Evolutionary conservation across 2,797 vertebrate genomes (phyloP), one percentile per base, ranked within the genome.

Genomic region (Sebastolobus alascanus): DNA sequence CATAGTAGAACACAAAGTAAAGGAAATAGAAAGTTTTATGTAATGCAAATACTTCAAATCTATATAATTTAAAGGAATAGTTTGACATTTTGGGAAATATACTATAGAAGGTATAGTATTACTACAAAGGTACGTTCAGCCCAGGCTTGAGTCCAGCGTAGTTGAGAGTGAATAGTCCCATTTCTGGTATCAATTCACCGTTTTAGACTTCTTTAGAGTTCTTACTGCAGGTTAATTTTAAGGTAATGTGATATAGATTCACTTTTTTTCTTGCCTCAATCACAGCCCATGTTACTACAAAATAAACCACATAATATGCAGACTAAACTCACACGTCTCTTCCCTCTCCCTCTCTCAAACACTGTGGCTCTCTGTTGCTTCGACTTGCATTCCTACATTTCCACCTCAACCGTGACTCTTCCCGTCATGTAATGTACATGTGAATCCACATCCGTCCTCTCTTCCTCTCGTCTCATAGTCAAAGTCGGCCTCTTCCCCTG

Each of bases 401-500:
- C 66, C 90, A 86, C 91, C 83, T 89, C 83, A 75, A 89, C 78
- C 13, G 82, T 81, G 79, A 82, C 80, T 89, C 85, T 84, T 67
- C 80, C 6, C 77, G 67, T 79, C 82, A 54, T 88, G 73, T 84
- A 74, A 90, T 85, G 60, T 90, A 81, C 82, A 55, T 85, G 90
- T 91, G 29, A 87, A 80, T 85, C 89, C 89, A 80, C 90, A 80
- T 92, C 84, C 38, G 78, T 90, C 87, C 64, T 78, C 70, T 90
- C 79, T 66, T 87, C 92, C 93, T 92, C 82, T 89, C 50, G 82
- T 91, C 90, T 92, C 94, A 93, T 94, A 95, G 94, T 95, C 93
- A 95, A 94, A 93, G 93, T 94, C 91, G 82, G 89, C 90, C 92
- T 94, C 93, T 96, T 83, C 94, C 92, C 90, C 94, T 95, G 91